phyloP scores from a whole-genome alignment of 2,113 vertebrate genomes.

The Solenodon paradoxus region DNA sequence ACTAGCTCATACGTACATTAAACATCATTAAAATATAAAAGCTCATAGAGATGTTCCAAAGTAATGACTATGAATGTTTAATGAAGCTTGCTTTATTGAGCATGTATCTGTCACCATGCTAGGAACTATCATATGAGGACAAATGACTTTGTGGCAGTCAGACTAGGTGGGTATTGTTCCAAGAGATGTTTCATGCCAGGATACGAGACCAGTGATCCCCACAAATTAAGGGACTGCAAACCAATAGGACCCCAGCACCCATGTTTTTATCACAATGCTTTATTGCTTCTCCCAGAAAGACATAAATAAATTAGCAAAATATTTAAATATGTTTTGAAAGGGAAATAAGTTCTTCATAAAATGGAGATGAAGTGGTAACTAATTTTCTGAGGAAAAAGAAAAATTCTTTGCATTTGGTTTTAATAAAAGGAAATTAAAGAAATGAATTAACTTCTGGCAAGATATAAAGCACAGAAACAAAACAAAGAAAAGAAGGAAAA shows the following conservation, averaged over 20 bases:
- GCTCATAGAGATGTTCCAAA: neutral
- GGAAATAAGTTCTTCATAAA: neutral
- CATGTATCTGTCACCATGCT: neutral
- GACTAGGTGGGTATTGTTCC: too few relatives aligned
- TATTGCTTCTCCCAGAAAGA: neutral
- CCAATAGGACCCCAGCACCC: fast-evolving
- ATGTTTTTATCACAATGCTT: fast-evolving
- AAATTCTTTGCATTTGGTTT: neutral
- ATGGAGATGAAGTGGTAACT: neutral
- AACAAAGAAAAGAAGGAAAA: neutral
- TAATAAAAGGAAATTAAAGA: neutral
- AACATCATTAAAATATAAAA: neutral
- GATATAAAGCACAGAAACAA: neutral
- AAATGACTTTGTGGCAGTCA: neutral
- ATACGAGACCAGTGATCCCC: neutral
- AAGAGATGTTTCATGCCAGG: neutral
- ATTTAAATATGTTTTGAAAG: neutral
- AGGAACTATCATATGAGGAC: neutral
- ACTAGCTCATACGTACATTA: neutral
- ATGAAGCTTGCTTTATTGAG: neutral
- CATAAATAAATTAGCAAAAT: neutral
- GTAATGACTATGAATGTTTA: neutral
- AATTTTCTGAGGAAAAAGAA: neutral
- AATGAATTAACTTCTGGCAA: neutral
- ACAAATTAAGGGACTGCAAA: neutral